phyloP scores from a whole-genome alignment of 1,140 invertebrate species.

The Micrasema minimum region DNA sequence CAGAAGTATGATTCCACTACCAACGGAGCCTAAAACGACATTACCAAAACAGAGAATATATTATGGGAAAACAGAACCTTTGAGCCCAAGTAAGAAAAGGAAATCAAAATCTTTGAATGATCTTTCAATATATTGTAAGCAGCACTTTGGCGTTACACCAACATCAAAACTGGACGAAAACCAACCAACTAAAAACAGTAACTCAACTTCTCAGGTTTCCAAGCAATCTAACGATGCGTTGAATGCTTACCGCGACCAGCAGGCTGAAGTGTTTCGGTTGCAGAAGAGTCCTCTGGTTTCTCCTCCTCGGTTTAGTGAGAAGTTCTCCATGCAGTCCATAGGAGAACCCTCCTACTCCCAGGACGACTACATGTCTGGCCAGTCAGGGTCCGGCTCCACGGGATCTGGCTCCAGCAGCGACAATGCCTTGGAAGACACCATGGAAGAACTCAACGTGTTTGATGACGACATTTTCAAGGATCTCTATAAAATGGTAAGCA shows the following conservation, averaged over 20 bases:
- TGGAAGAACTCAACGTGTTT: slow-evolving; percentile 63
- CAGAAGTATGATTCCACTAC: slow-evolving; percentile 49
- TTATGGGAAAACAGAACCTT: slow-evolving; percentile 1
- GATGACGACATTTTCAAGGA: slow-evolving; percentile 61
- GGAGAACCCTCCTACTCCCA: slow-evolving; percentile 30
- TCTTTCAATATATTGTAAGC: slow-evolving; percentile 64
- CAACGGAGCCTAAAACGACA: slow-evolving; percentile 26
- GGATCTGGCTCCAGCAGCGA: slow-evolving; percentile 58
- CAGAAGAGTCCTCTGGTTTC: slow-evolving; percentile 23
- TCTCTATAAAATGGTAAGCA: slow-evolving; percentile 63
- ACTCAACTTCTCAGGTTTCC: background rate
- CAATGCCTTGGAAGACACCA: slow-evolving; percentile 56
- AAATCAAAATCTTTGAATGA: slow-evolving; percentile 66
- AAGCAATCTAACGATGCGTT: slow-evolving; percentile 13
- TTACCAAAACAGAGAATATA: slow-evolving; percentile 19
- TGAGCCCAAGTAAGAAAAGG: slow-evolving; percentile 54
- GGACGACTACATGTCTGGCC: slow-evolving; percentile 35
- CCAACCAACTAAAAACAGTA: slow-evolving; percentile 7
- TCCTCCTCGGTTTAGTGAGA: slow-evolving; percentile 8
- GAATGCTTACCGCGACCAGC: slow-evolving; percentile 18
- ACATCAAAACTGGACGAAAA: slow-evolving; percentile 17
- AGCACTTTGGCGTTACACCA: slow-evolving; percentile 24
- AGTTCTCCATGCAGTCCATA: slow-evolving; percentile 10
- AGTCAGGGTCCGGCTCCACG: slow-evolving; percentile 54
- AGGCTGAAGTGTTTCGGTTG: slow-evolving; percentile 14